Base-by-base conservation (phyloP, 2,113 vertebrate genomes). In the Eretmodus cyanostictus region DNA sequence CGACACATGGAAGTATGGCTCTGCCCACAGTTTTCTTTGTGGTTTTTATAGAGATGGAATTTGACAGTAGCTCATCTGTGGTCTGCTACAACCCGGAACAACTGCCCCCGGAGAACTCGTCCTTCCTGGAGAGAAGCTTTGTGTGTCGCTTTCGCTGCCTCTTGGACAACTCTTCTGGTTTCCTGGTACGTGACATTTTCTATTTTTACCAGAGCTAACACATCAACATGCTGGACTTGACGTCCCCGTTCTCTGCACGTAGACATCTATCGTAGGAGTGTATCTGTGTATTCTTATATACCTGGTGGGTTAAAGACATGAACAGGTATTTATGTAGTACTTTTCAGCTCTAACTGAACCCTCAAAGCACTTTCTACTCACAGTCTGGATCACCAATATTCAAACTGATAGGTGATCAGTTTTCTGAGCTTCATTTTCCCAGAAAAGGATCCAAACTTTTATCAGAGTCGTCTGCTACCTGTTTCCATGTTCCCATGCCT, bases 151-250 rank as follows among this genome's bases (percentile, higher is more conserved):
- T 99, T 78, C 96, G 98, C 87, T 99, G 98, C 93, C 97, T 99
- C 1, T 91, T 98, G 86, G 98, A 99, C 95, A 99, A 98, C 94
- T 99, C 98, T 8, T 99, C 98, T 11, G 98, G 98, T 54, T 99
- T 99, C 83, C 95, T 99, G 96, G 98, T 99, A 87, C 85, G 96
- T 89, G n/a, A 10, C 3, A 13, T 19, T 9, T 19, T 63, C 22
- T 47, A 1, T 29, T 76, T 11, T 76, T 47, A 29, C 71, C 24
- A 49, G 4, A 19, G 9, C 24, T 49, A 29, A 76, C 9, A 0
- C 68, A 47, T 29, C 24, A 47, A 36, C 31, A 49, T 2, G 9
- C 27, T 10, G 42, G 71, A 47, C 40, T 47, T 29, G 22, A 17
- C 9, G 14, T 1, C 6, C 14, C 24, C 7, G 9, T 29, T 73